phyloP scores from a whole-genome alignment of 2,797 vertebrate species.

The Melanitta fusca region DNA sequence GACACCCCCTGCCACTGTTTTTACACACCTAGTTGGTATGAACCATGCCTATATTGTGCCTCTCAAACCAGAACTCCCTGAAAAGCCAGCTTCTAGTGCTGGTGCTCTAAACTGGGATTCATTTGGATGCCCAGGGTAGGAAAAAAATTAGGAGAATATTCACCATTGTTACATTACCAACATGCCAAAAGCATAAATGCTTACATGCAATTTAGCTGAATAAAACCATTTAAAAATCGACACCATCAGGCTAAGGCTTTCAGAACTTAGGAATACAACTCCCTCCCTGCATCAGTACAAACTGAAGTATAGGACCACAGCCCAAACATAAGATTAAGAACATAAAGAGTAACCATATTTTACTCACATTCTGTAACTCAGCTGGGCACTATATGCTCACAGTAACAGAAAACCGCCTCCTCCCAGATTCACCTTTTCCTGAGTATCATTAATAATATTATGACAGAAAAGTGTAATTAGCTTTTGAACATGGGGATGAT shows the following conservation, averaged over 20 bases:
- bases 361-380: not conserved
- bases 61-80: not conserved
- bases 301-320: not conserved
- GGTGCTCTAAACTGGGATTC: not conserved
- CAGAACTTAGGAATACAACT: not conserved
- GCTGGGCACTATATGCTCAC: not conserved
- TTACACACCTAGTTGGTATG: not conserved
- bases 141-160: not conserved
- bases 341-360: not conserved
- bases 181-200: not conserved
- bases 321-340: not conserved
- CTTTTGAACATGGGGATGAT: not conserved
- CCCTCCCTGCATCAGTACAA: accelerated
- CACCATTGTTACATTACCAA: not conserved
- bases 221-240: not conserved
- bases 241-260: not conserved
- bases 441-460: not conserved
- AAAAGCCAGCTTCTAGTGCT: not conserved
- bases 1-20: not conserved
- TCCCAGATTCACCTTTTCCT: not conserved
- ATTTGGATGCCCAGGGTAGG: not conserved
- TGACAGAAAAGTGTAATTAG: not conserved
- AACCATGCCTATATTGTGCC: not conserved
- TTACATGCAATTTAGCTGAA: not conserved
- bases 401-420: not conserved